Evolutionary conservation across 2,888 invertebrate genomes (phyloP), one percentile per base, ranked within the genome.

Genomic region (Patella depressa): DNA sequence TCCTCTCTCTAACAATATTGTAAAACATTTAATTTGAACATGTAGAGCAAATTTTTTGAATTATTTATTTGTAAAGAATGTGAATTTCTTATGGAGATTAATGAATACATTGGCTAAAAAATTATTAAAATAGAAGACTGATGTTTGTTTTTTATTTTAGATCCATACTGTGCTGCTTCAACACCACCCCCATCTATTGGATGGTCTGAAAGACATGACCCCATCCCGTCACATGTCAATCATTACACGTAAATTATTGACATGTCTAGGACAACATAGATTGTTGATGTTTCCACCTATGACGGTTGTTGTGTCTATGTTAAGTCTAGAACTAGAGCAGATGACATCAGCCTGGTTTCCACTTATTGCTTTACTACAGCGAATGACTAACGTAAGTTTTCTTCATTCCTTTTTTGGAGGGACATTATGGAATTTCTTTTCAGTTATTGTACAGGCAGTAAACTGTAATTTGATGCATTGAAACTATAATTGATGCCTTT

Each of bases 251-350:
- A 89, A 90, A 83, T 80, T 90, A 78, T 84, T 89, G 92, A 93
- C 96, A 86, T 94, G 89, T 77, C 86, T 92, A 74, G 81, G 88
- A 71, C 86, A 89, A 76, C 87, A 88, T 78, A 87, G 95, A 83
- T 92, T 97, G 86, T 96, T 96, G 82, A 95, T 95, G 59, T 94
- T 95, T 78, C 93, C 95, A 70, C 94, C 95, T 80, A 94, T 95
- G 72, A 95, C 95, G 80, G 92, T 96, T 81, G 96, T 96, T 15
- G 93, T 97, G 73, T 95, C 96, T 75, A 92, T 97, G 81, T 93
- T 97, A 82, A 95, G 95, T 89, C 92, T 94, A 82, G 95, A 96
- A 77, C 83, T 91, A 77, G 89, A 91, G 81, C 87, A 88, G 82
- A 83, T 87, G n/a, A 85, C 86, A 9, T 83, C 85, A 14, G 82